Base-by-base conservation (phyloP, 2,797 vertebrate species). In the Argya squamiceps region DNA sequence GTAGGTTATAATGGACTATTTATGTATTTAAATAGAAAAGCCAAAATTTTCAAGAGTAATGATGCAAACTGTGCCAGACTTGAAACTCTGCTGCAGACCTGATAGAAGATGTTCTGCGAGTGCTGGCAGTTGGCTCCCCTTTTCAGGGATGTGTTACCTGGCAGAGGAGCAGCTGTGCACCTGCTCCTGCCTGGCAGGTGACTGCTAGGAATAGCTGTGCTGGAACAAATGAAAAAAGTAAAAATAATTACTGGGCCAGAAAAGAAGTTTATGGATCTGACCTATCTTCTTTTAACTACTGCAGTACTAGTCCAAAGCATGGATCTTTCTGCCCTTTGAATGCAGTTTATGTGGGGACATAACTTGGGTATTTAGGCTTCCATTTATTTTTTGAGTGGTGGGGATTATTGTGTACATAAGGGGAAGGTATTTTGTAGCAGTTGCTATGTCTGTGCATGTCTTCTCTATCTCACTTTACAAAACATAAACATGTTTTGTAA, bases 11-110 rank as follows among this genome's bases (percentile, higher is more conserved):
- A 43, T 73, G 63, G 50, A 75, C 56, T 92, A 75, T 87, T 92
- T 89, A 69, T 85, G 11, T 85, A 30, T 92, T 87, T 80, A 68
- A 71, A 76, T 73, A 73, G 29, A n/a, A 96, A 88, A 78, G 21
- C 19, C 50, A 59, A 26, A 37, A 60, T 84, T 84, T 87, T 88
- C 36, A 52, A 37, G 62, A 39, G 36, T 44, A 46, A 24, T 55
- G 58, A 46, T 4, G 9, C 43, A 62, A 60, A 77, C 24, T 70
- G 46, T 47, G 39, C 53, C 36, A 27, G 26, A 78, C 77, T 60
- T 69, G 41, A 73, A 70, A 27, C 19, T 71, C 46, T 39, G 26
- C 20, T 63, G 37, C 85, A 29, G 53, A 52, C 22, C 5, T 37
- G 52, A n/a, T 64, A 29, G 53, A 46, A 75, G 60, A 20, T 83